These are phyloP conservation scores for Poecilobothrus nobilitatus DNA, from an alignment of 2,888 invertebrate genomes.

Conservation along the genomic window DNA sequence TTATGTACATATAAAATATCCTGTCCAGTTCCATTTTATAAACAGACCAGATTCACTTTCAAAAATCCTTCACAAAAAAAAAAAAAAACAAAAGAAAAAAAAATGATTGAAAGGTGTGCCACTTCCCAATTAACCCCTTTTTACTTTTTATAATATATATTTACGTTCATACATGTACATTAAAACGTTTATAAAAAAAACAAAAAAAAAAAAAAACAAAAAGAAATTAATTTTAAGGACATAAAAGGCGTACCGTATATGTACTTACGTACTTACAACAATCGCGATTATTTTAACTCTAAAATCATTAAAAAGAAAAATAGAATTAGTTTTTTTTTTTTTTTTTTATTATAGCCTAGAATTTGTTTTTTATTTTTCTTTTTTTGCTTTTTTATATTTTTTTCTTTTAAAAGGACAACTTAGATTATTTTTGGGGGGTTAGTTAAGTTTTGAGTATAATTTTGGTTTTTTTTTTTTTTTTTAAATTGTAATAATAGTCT, in stretches of 20 bases:
- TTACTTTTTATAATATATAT: neutral
- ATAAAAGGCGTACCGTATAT: neutral
- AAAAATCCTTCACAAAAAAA: neutral
- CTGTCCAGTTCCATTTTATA: too few relatives aligned
- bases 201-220: too few relatives aligned
- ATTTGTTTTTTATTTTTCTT: neutral
- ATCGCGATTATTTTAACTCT: too few relatives aligned
- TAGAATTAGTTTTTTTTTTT: neutral
- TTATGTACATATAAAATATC: too few relatives aligned
- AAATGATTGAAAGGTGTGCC: constrained; percentile 6
- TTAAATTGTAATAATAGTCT: neutral
- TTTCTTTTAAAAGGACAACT: too few relatives aligned
- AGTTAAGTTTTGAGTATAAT: too few relatives aligned
- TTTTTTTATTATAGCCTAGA: neutral
- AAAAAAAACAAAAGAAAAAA: neutral
- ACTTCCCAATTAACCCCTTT: neutral
- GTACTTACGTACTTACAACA: too few relatives aligned
- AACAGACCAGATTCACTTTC: neutral
- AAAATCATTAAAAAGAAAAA: too few relatives aligned
- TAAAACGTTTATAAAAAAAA: too few relatives aligned
- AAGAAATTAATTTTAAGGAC: too few relatives aligned
- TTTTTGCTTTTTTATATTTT: neutral
- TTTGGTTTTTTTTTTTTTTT: neutral
- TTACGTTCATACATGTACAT: too few relatives aligned
- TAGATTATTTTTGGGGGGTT: too few relatives aligned